Conservation (phyloP, 2,888 invertebrate genomes). For the Teleiodes luculella region DNA sequence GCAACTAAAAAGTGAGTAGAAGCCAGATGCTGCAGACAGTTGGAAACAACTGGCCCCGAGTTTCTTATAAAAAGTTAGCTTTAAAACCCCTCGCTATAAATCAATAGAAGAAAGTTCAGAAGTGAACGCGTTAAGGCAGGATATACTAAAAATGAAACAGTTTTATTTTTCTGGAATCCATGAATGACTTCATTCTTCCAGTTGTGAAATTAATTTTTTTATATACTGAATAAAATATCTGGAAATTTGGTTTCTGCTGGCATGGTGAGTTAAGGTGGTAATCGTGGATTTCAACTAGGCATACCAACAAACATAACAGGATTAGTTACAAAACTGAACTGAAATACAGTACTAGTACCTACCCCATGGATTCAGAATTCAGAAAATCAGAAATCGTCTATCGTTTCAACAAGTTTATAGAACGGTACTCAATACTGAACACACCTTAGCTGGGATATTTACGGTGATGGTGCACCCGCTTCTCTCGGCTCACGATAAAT, state of each 20-base stretch:
- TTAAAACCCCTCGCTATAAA: conserved; percentile 69
- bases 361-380: too few relatives aligned
- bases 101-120: conserved; percentile 68
- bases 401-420: background rate
- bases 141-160: background rate
- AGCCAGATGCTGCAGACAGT: conserved; percentile 74
- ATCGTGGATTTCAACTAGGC: too few relatives aligned
- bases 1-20: conserved; percentile 65
- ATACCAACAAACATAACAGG: too few relatives aligned
- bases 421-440: conserved; percentile 2
- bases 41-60: conserved; percentile 68
- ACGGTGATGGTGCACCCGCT: conserved; percentile 57
- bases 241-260: too few relatives aligned
- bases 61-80: conserved; percentile 73
- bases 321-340: too few relatives aligned
- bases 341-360: too few relatives aligned
- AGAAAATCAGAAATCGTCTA: too few relatives aligned
- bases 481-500: conserved; percentile 55
- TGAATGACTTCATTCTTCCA: too few relatives aligned
- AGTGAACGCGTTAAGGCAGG: conserved; percentile 52
- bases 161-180: background rate
- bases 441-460: conserved; percentile 50
- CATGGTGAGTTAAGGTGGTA: too few relatives aligned
- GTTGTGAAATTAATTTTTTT: too few relatives aligned
- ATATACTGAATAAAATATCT: too few relatives aligned